These are phyloP conservation scores for Patella depressa DNA, from an alignment of 2,888 invertebrate species.

Conservation along the genomic window DNA sequence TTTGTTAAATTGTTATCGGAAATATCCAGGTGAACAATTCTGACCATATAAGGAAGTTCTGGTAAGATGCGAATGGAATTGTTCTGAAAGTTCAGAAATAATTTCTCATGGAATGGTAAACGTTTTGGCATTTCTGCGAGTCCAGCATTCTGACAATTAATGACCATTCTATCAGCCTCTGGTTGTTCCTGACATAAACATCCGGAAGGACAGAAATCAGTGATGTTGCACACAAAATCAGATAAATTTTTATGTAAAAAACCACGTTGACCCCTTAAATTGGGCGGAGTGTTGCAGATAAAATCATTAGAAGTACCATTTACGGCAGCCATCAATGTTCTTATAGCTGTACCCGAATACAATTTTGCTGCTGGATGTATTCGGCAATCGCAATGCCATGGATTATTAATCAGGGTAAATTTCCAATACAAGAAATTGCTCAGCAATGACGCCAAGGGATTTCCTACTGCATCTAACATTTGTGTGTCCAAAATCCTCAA, in stretches of 20 bases:
- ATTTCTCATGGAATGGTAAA: neutral
- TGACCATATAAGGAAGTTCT: neutral
- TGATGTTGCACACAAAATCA: neutral
- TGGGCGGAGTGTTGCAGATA: no score
- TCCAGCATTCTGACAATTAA: neutral
- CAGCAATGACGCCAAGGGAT: neutral
- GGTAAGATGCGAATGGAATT: neutral
- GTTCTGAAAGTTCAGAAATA: neutral
- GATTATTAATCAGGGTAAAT: neutral
- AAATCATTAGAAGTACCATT: no score
- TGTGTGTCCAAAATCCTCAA: neutral
- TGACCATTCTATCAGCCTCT: neutral
- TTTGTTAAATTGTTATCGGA: neutral
- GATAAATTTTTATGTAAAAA: no score
- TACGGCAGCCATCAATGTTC: no score
- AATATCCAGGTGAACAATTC: neutral
- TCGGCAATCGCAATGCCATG: neutral
- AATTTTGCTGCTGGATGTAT: neutral
- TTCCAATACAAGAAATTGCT: neutral
- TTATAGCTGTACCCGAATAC: no score
- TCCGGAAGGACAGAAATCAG: neutral
- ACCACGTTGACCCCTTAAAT: no score
- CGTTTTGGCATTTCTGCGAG: neutral
- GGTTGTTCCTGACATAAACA: conserved; percentile 3
- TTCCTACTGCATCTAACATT: neutral